Conservation (phyloP, 2,888 invertebrate genomes). For the Clunio marinus region DNA sequence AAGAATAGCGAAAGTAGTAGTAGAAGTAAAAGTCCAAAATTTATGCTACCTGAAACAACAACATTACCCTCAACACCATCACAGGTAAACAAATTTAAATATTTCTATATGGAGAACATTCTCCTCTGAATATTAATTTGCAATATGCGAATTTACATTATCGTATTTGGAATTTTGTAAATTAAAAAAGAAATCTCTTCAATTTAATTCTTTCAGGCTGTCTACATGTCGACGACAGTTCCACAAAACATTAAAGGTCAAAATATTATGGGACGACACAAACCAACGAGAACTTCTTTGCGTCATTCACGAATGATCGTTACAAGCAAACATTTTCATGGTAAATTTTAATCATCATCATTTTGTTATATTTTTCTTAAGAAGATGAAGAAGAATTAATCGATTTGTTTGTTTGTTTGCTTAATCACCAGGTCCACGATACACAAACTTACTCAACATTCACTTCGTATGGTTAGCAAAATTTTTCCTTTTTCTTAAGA, state of each 20-base stretch:
- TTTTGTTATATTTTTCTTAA: neutral
- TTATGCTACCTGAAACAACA: conserved; percentile 25
- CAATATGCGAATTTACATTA: no score
- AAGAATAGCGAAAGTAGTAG: conserved; percentile 22
- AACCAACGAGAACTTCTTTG: conserved; percentile 64
- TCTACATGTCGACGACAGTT: conserved; percentile 58
- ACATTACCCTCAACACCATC: conserved; percentile 24
- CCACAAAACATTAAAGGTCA: conserved; percentile 63
- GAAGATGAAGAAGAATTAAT: no score
- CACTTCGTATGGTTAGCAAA: conserved; percentile 47
- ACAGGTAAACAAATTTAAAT: conserved; percentile 18
- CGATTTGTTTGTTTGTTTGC: no score
- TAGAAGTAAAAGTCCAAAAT: conserved; percentile 33
- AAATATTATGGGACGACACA: conserved; percentile 62
- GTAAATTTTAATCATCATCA: conserved; percentile 42
- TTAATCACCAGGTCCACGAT: conserved; percentile 44
- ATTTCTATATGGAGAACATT: no score
- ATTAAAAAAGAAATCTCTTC: no score
- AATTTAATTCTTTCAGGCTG: conserved; percentile 46
- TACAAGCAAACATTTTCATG: conserved; percentile 56
- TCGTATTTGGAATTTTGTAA: no score
- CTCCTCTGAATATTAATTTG: no score
- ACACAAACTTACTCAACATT: conserved; percentile 47
- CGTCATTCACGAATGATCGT: conserved; percentile 68
- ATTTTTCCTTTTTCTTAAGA: conserved; percentile 48